Percentiles rank a stretch among this genome's conserved stretches.
Conservation (phyloP, 1,140 invertebrate species). For the Lepidurus packardi region DNA sequence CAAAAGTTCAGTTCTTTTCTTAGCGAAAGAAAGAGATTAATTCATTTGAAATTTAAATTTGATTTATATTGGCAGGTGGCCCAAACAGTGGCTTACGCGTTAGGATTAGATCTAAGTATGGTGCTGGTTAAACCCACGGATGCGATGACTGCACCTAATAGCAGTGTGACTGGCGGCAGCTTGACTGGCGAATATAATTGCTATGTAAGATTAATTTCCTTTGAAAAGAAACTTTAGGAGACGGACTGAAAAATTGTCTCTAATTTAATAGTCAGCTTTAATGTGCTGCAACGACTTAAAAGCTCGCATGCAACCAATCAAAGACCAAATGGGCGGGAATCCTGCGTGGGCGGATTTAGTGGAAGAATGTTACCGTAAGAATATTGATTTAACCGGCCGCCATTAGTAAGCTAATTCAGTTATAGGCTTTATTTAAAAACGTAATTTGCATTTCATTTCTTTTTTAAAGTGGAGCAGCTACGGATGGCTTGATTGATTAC, state of each 20-base stretch:
- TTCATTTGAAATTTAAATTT: constrained; percentile 26
- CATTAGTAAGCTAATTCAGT: constrained; percentile 51
- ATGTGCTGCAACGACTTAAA: constrained; percentile 61
- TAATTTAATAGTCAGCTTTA: constrained; percentile 52
- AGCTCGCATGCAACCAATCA: constrained; percentile 57
- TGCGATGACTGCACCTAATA: constrained; percentile 56
- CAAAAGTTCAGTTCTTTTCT: constrained; percentile 49
- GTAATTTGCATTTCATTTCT: constrained; percentile 28
- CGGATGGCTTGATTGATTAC: not conserved
- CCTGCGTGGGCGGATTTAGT: constrained; percentile 62
- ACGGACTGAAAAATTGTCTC: constrained; percentile 15
- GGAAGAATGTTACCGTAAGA: constrained; percentile 50
- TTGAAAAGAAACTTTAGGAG: not conserved
- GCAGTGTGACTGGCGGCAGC: constrained; percentile 61
- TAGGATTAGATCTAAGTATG: constrained; percentile 64
- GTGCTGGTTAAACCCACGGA: constrained; percentile 62
- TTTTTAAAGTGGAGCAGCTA: not conserved
- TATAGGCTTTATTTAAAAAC: too few species aligned
- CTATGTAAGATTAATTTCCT: constrained; percentile 53
- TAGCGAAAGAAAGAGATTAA: not conserved
- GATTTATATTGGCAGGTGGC: constrained; percentile 51
- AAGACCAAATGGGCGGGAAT: constrained; percentile 51
- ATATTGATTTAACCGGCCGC: constrained; percentile 59
- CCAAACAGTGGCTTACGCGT: constrained; percentile 67
- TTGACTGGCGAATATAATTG: constrained; percentile 62